phyloP scores from a whole-genome alignment of 2,797 vertebrate genomes.

The Prionace glauca region DNA sequence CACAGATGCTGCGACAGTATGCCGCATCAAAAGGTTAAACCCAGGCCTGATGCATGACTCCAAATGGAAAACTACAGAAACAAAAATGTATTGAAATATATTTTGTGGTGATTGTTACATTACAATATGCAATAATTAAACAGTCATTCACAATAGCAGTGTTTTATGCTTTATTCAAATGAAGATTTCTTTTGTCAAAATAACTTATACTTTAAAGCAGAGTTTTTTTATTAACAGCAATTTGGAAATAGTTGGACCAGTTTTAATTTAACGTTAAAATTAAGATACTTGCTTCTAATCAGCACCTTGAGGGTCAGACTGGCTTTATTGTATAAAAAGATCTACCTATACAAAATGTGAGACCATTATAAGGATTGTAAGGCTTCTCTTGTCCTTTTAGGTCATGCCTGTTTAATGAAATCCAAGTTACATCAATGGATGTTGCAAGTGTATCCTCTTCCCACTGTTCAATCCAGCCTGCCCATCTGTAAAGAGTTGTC shows the following conservation, averaged over 20 bases:
- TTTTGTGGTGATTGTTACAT: not conserved
- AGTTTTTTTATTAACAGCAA: not conserved
- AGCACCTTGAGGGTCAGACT: not conserved
- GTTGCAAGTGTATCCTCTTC: not conserved
- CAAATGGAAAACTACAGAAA: not conserved
- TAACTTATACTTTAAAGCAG: not conserved
- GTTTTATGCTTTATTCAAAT: not conserved
- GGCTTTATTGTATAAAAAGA: not conserved
- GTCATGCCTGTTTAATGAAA: not conserved
- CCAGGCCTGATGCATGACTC: not conserved
- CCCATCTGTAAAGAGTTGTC: not conserved
- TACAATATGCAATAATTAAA: slow-evolving; percentile 27
- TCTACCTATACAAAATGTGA: not conserved
- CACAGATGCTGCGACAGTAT: slow-evolving; percentile 71
- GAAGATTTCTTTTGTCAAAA: not conserved
- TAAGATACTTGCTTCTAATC: not conserved
- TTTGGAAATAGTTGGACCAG: not conserved
- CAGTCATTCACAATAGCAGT: not conserved
- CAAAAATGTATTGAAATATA: slow-evolving; percentile 25
- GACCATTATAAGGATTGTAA: not conserved
- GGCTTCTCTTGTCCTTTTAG: not conserved
- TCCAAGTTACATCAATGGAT: not conserved
- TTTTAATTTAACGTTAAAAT: not conserved
- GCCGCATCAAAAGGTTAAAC: slow-evolving; percentile 60
- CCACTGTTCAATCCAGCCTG: not conserved